Evolutionary conservation across 2,113 vertebrate genomes (phyloP).

Genomic region (Morone chrysops): DNA sequence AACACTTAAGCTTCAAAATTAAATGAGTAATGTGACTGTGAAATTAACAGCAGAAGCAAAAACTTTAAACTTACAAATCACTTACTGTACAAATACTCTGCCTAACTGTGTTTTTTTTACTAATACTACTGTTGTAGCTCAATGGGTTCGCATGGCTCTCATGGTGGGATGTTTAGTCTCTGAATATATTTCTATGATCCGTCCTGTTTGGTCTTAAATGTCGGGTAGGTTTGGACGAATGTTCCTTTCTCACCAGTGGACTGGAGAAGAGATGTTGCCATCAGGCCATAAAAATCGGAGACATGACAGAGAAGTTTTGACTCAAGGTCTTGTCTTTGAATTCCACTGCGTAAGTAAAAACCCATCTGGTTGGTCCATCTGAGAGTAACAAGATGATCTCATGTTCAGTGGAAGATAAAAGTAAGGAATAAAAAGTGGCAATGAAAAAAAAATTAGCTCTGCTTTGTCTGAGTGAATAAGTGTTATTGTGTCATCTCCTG

Average conservation of each 20-base stretch:
- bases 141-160: slow-evolving; percentile 51
- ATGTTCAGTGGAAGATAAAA: slow-evolving; percentile 59
- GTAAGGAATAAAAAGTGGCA: slow-evolving; percentile 33
- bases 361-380: slow-evolving; percentile 62
- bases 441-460: not conserved
- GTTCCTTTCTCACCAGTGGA: slow-evolving; percentile 36
- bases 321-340: slow-evolving; percentile 55
- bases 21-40: not conserved
- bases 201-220: slow-evolving; percentile 50
- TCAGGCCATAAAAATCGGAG: slow-evolving; percentile 50
- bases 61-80: not conserved
- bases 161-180: slow-evolving; percentile 65
- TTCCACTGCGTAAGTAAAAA: slow-evolving; percentile 65
- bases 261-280: slow-evolving; percentile 41
- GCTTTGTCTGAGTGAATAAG: slow-evolving; percentile 17
- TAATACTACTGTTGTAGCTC: slow-evolving; percentile 19
- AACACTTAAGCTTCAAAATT: slow-evolving; percentile 3
- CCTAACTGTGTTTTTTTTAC: not conserved
- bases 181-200: slow-evolving; percentile 49
- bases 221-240: not conserved
- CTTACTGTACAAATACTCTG: not conserved
- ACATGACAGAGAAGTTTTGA: slow-evolving; percentile 55
- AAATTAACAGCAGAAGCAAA: slow-evolving; percentile 25
- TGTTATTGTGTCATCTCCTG: slow-evolving; percentile 10
- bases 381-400: slow-evolving; percentile 56